Evolutionary conservation across 2,797 vertebrate genomes (phyloP), one percentile per base, ranked within the genome.

Genomic region (Acrossocheilus wenchowensis): DNA sequence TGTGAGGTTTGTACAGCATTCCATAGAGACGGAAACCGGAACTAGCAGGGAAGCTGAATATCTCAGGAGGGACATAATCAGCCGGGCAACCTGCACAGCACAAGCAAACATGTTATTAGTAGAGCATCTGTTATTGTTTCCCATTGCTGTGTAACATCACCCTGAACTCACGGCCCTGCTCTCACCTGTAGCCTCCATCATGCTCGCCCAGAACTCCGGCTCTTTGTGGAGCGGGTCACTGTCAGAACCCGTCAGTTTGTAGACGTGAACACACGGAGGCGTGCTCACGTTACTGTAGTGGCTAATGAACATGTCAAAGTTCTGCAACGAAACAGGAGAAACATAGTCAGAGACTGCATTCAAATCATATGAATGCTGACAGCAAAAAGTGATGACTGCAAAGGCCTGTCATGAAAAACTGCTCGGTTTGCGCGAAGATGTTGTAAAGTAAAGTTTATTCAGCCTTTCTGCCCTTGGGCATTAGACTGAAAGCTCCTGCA

Each of bases 241-340:
- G 0, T 96, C 97, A 0, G 96, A 91, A 87, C 97, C 95, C 0
- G 92, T 96, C 92, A 99, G 96, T 92, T 97, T 99, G 94, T 98
- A 99, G 89, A 99, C 96, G 0, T 99, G 98, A 88, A 99, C 98
- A 0, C 98, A 98, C 12, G 98, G 97, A 0, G 98, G 97, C 0
- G 97, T 97, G 92, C 97, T 96, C 90, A 99, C 97, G 0, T 97
- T 98, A 94, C 98, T 99, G 94, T 98, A 99, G 94, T 99, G 98
- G 93, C 97, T 99, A 94, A 99, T 94, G 83, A 99, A 99, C 96
- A 99, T 97, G 95, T 99, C 98, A 84, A 98, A 99, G 93, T 97
- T 99, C 98, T 99, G 91, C 0, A 0, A 21, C 5, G 30, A 39
- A 86, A 78, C 10, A 48, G n/a, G 6, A 71, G 80, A 17, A 86